Percentiles rank a stretch among this genome's conserved stretches.
These are phyloP conservation scores for Epirrhoe tristata DNA, from an alignment of 2,888 invertebrate genomes.

Conservation along the genomic window DNA sequence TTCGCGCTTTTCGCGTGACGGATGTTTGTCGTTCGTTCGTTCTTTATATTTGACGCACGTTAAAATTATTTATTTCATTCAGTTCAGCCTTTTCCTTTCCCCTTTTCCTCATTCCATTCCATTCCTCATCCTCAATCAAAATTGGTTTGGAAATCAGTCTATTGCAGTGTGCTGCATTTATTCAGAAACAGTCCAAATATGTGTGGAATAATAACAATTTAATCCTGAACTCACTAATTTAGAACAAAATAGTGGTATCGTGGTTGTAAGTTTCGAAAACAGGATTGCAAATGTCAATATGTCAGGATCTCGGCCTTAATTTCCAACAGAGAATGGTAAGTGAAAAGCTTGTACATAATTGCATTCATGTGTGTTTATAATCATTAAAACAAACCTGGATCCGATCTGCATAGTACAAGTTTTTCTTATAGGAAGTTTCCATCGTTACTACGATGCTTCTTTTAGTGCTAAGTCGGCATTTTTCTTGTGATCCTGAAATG, in stretches of 20 bases:
- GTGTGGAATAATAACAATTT: constrained; percentile 57
- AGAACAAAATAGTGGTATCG: constrained; percentile 21
- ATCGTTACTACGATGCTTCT: constrained; percentile 13
- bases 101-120: too few relatives aligned
- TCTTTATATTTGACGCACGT: not conserved
- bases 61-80: not conserved
- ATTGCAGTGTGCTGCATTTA: constrained; percentile 17
- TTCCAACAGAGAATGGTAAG: constrained; percentile 85
- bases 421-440: not conserved
- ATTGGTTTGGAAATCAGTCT: constrained; percentile 13
- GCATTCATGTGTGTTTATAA: constrained; percentile 1
- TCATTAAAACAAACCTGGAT: not conserved
- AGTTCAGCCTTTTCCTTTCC: constrained; percentile 5
- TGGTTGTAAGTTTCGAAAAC: constrained; percentile 68
- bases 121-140: too few relatives aligned
- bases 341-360: constrained; percentile 50
- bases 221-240: constrained; percentile 14
- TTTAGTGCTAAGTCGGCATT: constrained; percentile 31
- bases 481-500: constrained; percentile 21
- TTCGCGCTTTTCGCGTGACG: too few relatives aligned
- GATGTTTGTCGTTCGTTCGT: not conserved
- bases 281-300: constrained; percentile 85
- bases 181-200: constrained; percentile 61
- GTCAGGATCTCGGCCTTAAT: constrained; percentile 86
- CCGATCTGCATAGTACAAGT: not conserved